These are phyloP conservation scores for Steinernema scapterisci DNA, from an alignment of 2,888 invertebrate species.

Conservation along the genomic window DNA sequence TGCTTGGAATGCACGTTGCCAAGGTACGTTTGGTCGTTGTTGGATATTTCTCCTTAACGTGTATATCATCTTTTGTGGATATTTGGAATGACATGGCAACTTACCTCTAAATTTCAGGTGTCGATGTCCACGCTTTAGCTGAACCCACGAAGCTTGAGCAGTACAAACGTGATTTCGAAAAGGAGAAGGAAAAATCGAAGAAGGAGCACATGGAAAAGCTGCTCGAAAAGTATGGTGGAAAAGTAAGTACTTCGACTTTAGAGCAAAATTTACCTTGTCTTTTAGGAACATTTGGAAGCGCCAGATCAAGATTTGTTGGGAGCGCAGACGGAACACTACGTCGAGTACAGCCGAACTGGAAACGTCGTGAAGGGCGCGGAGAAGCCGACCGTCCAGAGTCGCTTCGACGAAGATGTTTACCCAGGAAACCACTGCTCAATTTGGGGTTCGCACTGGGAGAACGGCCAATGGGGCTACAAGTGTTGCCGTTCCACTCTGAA, in stretches of 20 bases:
- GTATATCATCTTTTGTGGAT: no score
- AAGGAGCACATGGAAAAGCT: constrained; percentile 79
- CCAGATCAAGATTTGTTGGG: constrained; percentile 86
- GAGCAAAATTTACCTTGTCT: background rate
- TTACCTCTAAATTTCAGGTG: constrained; percentile 68
- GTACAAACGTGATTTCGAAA: constrained; percentile 84
- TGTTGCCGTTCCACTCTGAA: constrained; percentile 88
- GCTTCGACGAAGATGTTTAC: constrained; percentile 88
- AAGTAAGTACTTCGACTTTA: constrained; percentile 26
- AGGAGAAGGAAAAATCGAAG: constrained; percentile 87
- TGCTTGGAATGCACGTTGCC: constrained; percentile 65
- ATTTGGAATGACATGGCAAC: background rate
- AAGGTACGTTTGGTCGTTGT: constrained; percentile 39
- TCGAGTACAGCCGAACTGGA: constrained; percentile 91
- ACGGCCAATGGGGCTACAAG: constrained; percentile 91
- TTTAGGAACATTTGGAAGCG: constrained; percentile 80
- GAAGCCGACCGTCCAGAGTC: constrained; percentile 81
- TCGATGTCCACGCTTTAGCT: constrained; percentile 90
- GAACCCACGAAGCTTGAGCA: constrained; percentile 96
- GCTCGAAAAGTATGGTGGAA: constrained; percentile 89
- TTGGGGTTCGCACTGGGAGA: constrained; percentile 94
- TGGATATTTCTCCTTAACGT: no score
- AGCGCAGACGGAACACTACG: constrained; percentile 93
- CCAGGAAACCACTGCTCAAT: constrained; percentile 89
- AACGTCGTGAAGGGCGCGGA: constrained; percentile 81